Conservation (phyloP, 2,797 vertebrate species). For the Chloroceryle inda region DNA sequence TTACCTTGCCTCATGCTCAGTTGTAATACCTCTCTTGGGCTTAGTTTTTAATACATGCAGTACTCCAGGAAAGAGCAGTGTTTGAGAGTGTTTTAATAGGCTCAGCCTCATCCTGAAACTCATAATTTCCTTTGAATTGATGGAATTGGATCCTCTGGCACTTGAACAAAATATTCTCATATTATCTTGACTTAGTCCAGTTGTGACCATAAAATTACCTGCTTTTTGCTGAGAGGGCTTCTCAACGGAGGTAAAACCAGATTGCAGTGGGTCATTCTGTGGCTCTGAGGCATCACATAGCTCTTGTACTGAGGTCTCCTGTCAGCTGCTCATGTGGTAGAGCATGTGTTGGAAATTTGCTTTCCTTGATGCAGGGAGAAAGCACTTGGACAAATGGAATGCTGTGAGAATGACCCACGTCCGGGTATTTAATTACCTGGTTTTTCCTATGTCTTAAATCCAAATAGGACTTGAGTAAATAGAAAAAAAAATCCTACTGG, state of each 20-base stretch:
- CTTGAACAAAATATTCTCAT: neutral
- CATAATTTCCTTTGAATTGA: neutral
- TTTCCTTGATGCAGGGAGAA: neutral
- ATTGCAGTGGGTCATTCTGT: neutral
- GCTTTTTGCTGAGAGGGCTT: neutral
- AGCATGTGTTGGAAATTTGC: neutral
- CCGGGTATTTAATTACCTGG: neutral
- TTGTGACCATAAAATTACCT: neutral
- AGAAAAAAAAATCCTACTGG: neutral
- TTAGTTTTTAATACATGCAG: neutral
- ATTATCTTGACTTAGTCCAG: neutral
- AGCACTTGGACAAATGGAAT: neutral
- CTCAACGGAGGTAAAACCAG: neutral
- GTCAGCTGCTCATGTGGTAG: neutral
- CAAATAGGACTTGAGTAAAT: neutral
- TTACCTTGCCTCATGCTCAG: slow-evolving; percentile 37
- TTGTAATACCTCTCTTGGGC: slow-evolving; percentile 10
- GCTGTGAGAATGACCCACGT: neutral
- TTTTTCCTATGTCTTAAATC: neutral
- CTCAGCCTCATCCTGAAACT: neutral
- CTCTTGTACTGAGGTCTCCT: neutral
- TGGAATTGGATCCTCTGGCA: neutral
- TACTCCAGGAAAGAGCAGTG: neutral
- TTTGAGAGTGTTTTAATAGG: neutral
- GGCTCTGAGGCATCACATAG: neutral